phyloP scores from a whole-genome alignment of 2,797 vertebrate species.

The Balearica regulorum region DNA sequence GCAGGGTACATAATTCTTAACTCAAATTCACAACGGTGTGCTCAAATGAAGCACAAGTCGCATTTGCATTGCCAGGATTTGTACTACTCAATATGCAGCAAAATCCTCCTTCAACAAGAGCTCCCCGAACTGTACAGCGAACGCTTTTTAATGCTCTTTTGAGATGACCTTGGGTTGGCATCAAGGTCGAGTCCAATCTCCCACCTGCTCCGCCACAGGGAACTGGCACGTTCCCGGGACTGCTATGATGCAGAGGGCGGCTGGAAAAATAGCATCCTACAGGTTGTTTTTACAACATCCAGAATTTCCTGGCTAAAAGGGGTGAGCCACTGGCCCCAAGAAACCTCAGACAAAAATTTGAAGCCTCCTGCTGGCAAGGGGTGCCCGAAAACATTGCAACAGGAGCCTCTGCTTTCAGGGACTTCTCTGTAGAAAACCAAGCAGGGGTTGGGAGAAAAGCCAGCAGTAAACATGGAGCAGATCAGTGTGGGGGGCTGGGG shows the following conservation, averaged over 20 bases:
- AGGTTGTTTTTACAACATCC: background rate
- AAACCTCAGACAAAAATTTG: background rate
- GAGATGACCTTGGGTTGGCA: background rate
- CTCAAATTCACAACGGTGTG: background rate
- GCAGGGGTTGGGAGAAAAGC: background rate
- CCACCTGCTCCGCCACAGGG: background rate
- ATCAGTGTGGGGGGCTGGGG: background rate
- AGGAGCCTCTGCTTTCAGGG: background rate
- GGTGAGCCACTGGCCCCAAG: background rate
- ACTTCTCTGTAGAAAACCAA: background rate
- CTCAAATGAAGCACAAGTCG: background rate
- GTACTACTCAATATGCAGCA: background rate
- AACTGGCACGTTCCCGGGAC: background rate
- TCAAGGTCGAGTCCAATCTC: background rate
- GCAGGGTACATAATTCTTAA: background rate
- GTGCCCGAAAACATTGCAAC: background rate
- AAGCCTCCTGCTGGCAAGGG: background rate
- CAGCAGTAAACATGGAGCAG: background rate
- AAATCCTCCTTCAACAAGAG: slow-evolving; percentile 12
- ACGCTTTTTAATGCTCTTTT: slow-evolving; percentile 11
- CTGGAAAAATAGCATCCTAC: background rate
- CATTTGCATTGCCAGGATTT: background rate
- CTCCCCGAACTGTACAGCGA: background rate
- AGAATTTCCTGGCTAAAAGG: background rate
- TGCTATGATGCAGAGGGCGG: background rate